Evolutionary conservation across 2,113 vertebrate genomes (phyloP), one percentile per base, ranked within the genome.

Genomic region (Solenodon paradoxus): DNA sequence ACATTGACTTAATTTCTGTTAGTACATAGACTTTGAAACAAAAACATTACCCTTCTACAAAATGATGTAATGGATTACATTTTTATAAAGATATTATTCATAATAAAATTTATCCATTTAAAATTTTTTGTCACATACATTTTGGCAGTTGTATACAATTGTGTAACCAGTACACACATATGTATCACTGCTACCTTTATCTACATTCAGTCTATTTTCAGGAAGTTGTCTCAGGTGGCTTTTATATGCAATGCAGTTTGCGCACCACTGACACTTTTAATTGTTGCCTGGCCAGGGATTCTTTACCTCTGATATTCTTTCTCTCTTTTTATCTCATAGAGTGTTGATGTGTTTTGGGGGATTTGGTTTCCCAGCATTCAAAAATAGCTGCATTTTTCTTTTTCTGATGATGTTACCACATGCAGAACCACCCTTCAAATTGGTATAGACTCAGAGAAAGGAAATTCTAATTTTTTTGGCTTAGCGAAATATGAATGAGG

Each of bases 401-500:
- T 95, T 90, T 89, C 45, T 92, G 17, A 59, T 86, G n/a, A 92
- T 86, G 19, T 85, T 85, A 80, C 38, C 42, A 93, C 17, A 83
- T 55, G 35, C 9, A 96, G 71, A 92, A 9, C 72, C n/a, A 89
- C 30, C 7, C 26, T 30, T 61, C 81, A 38, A 80, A 26, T 32
- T 87, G 32, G 3, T 84, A 32, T 90, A 30, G 38, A 64, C 24
- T 90, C 47, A 74, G 35, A 92, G 40, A 87, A 74, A 82, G 40
- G 24, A 77, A 82, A 94, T 49, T 53, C 3, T 51, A 72, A 81
- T 82, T 94, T 83, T 20, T 84, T 88, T 88, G 35, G 11, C 63
- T 90, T 88, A 45, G 57, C 35, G 79, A 90, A 63, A 53, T 95
- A 68, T 90, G 92, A 90, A 86, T 92, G 59, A 77, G n/a, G 8